Evolutionary conservation across 2,888 invertebrate genomes (phyloP), one percentile per base, ranked within the genome.

Genomic region (Lepidonotus clava): DNA sequence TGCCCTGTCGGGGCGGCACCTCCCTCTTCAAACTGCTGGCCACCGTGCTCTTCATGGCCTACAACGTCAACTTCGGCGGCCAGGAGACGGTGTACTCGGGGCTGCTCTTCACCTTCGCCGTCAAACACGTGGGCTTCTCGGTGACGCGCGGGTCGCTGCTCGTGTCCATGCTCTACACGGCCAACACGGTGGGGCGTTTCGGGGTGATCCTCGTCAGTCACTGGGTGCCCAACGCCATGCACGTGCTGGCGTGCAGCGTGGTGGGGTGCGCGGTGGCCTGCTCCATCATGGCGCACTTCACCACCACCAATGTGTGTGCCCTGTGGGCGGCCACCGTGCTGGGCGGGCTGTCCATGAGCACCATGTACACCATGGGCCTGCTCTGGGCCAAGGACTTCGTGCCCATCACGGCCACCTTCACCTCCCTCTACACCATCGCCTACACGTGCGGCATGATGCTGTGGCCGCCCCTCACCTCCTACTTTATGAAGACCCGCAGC

Each of bases 341-440:
- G 11, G 28, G 24, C 21, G 71, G 85, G 6, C 38, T 85, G 0
- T 61, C 67, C 21, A 11, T 66, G n/a, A 66, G 66, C n/a, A 85
- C 85, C 24, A 71, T 85, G 41, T 85, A 46, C 40, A 34, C 36
- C 6, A 85, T 66, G 71, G 71, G 66, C 0, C 53, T 85, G 14
- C 34, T 85, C 21, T 85, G 85, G 85, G 85, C 85, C 21, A 66
- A 41, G 24, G 85, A 85, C 46, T 85, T 85, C 51, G 28, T 85
- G 0, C 46, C 85, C 4, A 46, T 85, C 2, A 56, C 85, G 24
- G 85, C 66, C 6, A 24, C 66, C 6, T 85, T 85, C 71, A 76
- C 85, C 4, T 85, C 85, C 21, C 32, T 66, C 38, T 85, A 85
- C 36, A 66, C 66, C 71, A 85, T 85, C 5, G 85, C 85, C 34